A percentile compares a stretch with the other conserved stretches of the same genome.
These are phyloP conservation scores for Scaptomyza parva DNA, from an alignment of 2,888 invertebrate genomes.

Conservation along the genomic window DNA sequence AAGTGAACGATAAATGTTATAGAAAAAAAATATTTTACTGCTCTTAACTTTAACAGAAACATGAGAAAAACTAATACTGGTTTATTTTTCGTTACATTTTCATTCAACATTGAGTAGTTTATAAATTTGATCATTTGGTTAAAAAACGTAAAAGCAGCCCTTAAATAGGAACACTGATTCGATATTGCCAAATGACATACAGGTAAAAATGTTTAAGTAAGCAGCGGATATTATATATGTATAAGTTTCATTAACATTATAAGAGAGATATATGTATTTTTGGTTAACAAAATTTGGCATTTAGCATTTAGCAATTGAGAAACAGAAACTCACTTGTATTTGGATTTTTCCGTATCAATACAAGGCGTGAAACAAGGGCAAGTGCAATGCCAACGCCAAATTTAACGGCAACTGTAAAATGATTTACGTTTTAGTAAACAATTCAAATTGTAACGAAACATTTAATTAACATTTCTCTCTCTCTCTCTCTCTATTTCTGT, in stretches of 20 bases:
- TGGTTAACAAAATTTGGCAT: slow-evolving; percentile 51
- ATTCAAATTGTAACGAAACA: slow-evolving; percentile 38
- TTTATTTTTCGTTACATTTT: slow-evolving; percentile 24
- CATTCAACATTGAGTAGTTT: slow-evolving; percentile 34
- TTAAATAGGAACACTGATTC: slow-evolving; percentile 19
- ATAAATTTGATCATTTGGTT: slow-evolving; percentile 21
- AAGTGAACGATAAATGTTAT: neutral
- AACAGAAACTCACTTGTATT: slow-evolving; percentile 86
- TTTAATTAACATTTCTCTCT: slow-evolving; percentile 19
- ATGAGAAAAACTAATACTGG: slow-evolving; percentile 5
- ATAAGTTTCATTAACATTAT: slow-evolving; percentile 42
- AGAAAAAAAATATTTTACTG: neutral
- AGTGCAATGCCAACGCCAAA: slow-evolving; percentile 93
- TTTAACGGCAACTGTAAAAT: slow-evolving; percentile 94
- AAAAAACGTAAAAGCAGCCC: slow-evolving; percentile 35
- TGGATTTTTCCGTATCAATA: slow-evolving; percentile 90
- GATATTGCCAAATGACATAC: slow-evolving; percentile 18
- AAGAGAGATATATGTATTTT: slow-evolving; percentile 32
- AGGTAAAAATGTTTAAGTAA: slow-evolving; percentile 20
- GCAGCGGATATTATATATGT: slow-evolving; percentile 26
- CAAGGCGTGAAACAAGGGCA: slow-evolving; percentile 93
- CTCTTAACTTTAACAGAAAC: slow-evolving; percentile 7
- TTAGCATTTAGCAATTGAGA: slow-evolving; percentile 47
- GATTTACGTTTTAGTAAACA: slow-evolving; percentile 65
- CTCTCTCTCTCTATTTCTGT: too few relatives aligned